Percentiles rank a stretch among this genome's conserved stretches.
Conservation (phyloP, 2,113 vertebrate species). For the Carassius carassius region DNA sequence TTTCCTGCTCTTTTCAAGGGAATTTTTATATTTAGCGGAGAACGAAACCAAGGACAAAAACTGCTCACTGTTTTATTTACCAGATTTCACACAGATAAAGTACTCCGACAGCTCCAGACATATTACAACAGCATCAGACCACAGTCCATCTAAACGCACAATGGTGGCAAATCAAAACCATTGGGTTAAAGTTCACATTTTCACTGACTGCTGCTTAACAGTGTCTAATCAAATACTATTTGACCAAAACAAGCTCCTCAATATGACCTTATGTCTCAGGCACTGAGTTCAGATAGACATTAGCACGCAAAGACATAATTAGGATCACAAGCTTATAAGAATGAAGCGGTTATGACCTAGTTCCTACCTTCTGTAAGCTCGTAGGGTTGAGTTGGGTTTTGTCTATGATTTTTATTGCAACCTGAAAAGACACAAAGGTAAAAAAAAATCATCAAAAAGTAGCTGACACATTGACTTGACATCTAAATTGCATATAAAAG, state of each 20-base stretch:
- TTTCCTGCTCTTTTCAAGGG: neutral
- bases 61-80: neutral
- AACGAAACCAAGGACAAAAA: neutral
- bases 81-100: slow-evolving; percentile 35
- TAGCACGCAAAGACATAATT: neutral
- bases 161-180: slow-evolving; percentile 19
- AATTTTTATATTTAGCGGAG: neutral
- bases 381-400: slow-evolving; percentile 76
- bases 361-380: slow-evolving; percentile 72
- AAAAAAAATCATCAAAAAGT: neutral
- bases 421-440: slow-evolving; percentile 63
- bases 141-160: neutral
- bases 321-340: slow-evolving; percentile 7
- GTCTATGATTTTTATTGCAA: slow-evolving; percentile 82
- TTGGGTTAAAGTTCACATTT: slow-evolving; percentile 27
- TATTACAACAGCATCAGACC: slow-evolving; percentile 14
- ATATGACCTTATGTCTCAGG: slow-evolving; percentile 2
- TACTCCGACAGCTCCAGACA: neutral
- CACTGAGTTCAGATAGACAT: slow-evolving; percentile 17
- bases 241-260: slow-evolving; percentile 37
- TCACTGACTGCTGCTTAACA: slow-evolving; percentile 14
- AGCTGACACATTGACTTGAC: slow-evolving; percentile 16
- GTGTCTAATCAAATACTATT: neutral
- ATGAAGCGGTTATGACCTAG: neutral
- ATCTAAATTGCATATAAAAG: slow-evolving; percentile 39